Conservation (phyloP, 1,140 invertebrate genomes). For the Apocrypta bakeri region DNA sequence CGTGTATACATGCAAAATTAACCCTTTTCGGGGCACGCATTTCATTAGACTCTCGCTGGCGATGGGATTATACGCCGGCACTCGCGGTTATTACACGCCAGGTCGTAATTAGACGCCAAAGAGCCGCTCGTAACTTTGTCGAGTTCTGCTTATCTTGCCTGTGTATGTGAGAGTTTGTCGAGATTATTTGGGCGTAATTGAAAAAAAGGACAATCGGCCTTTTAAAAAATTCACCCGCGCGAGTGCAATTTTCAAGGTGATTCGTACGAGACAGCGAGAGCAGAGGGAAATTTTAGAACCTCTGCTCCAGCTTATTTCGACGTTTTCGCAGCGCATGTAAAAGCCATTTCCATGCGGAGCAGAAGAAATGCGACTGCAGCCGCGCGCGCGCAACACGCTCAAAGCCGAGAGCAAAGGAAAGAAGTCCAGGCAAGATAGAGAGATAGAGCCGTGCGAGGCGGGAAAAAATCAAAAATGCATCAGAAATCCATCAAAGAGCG, state of each 20-base stretch:
- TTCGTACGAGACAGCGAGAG: too few relatives aligned
- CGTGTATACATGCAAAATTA: constrained; percentile 11
- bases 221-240: neutral
- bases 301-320: neutral
- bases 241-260: too few relatives aligned
- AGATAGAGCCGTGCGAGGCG: neutral
- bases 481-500: constrained; percentile 50
- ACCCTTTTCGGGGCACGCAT: constrained; percentile 60
- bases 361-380: neutral
- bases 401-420: neutral
- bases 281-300: neutral
- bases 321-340: neutral
- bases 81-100: constrained; percentile 36
- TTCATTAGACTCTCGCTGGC: constrained; percentile 65
- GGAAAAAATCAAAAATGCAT: constrained; percentile 51
- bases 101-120: constrained; percentile 53
- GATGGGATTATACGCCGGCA: constrained; percentile 28
- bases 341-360: neutral
- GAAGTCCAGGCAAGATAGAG: neutral
- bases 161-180: neutral
- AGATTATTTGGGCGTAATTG: constrained; percentile 8
- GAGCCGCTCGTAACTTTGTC: constrained; percentile 47
- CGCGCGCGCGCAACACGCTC: neutral
- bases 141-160: constrained; percentile 39
- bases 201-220: constrained; percentile 20